Evolutionary conservation across 1,140 invertebrate genomes (phyloP).

Genomic region (Belonocnema kinseyi): DNA sequence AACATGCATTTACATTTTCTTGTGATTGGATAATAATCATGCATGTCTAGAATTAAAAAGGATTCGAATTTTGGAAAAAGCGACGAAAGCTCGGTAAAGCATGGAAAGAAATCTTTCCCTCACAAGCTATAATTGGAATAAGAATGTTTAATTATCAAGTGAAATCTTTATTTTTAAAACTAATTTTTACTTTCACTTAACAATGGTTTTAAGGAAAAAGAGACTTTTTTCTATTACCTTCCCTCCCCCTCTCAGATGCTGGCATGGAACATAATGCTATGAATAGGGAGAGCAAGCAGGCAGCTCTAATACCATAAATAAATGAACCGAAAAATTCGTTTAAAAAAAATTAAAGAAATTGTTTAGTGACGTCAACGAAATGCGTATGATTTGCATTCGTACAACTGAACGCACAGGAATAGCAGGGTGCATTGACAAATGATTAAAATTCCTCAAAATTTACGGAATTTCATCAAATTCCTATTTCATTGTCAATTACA

Average conservation of each 20-base stretch:
- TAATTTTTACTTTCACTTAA: conserved; percentile 27
- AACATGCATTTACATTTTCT: no score
- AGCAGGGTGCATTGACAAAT: conserved; percentile 49
- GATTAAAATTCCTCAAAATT: conserved; percentile 30
- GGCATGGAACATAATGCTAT: conserved; percentile 70
- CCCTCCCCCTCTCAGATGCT: conserved; percentile 77
- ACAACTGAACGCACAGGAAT: conserved; percentile 68
- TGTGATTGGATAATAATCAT: no score
- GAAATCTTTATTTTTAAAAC: neutral
- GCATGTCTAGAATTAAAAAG: no score
- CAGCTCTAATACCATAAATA: conserved; percentile 40
- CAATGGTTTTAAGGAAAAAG: conserved; percentile 31
- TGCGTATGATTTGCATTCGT: conserved; percentile 52
- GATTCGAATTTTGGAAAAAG: neutral
- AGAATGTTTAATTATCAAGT: neutral
- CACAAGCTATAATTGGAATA: conserved; percentile 38
- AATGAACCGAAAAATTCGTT: conserved; percentile 32
- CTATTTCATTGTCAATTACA: neutral
- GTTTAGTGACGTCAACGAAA: conserved; percentile 37
- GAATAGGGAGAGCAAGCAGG: conserved; percentile 54
- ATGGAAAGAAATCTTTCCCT: neutral
- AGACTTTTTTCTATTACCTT: conserved; percentile 69
- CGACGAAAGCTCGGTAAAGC: neutral
- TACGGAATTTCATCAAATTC: neutral
- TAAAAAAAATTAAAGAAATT: conserved; percentile 21